A percentile compares a stretch with the other conserved stretches of the same genome.
Conservation (phyloP, 1,140 invertebrate species). For the Conus ventricosus region DNA sequence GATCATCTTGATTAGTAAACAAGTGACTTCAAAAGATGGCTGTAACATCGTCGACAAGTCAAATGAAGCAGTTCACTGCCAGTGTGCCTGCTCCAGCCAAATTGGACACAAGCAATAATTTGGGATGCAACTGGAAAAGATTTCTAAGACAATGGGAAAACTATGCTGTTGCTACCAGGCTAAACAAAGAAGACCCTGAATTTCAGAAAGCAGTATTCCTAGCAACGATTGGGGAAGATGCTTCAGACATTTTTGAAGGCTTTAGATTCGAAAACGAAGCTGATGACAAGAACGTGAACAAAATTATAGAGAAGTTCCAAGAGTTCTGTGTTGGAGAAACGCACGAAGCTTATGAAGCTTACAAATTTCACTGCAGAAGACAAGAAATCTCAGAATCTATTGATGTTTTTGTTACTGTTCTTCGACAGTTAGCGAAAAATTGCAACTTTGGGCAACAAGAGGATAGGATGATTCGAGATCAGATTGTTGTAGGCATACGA, state of each 20-base stretch:
- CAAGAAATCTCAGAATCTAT: not conserved
- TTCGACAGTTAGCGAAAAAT: not conserved
- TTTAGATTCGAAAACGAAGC: not conserved
- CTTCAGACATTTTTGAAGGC: not conserved
- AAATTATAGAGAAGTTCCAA: not conserved
- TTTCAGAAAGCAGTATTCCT: not conserved
- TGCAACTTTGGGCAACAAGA: too few relatives aligned
- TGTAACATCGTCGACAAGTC: too few relatives aligned
- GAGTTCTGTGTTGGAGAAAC: slow-evolving; percentile 3
- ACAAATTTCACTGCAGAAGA: not conserved
- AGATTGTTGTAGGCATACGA: not conserved
- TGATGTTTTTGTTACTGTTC: not conserved
- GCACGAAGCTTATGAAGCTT: not conserved
- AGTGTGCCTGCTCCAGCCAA: too few relatives aligned
- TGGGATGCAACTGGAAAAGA: not conserved
- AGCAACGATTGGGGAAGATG: not conserved
- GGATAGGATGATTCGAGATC: not conserved
- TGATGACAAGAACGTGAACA: not conserved
- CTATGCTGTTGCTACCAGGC: not conserved
- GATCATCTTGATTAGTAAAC: too few relatives aligned
- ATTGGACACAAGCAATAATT: too few relatives aligned
- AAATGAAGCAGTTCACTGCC: too few relatives aligned
- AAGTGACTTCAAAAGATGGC: too few relatives aligned
- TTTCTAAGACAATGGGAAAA: not conserved
- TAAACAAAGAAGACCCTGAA: not conserved